A percentile compares a stretch with the other conserved stretches of the same genome.
Conservation (phyloP, 2,113 vertebrate species). For the Cranoglanis bouderius region DNA sequence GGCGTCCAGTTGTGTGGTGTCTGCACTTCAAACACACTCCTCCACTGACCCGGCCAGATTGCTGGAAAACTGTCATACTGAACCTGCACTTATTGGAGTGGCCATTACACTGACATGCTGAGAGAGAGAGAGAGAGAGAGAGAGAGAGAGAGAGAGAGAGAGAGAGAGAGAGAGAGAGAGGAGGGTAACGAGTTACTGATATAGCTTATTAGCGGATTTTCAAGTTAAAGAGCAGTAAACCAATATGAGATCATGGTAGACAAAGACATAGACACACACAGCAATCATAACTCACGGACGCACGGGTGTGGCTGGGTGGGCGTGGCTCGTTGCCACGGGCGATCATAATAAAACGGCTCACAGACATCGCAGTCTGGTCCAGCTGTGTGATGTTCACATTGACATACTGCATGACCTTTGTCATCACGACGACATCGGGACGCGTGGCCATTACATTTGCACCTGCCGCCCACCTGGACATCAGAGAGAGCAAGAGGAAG, state of each 20-base stretch:
- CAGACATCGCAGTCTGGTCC: constrained; percentile 82
- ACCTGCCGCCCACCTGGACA: constrained; percentile 82
- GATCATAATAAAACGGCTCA: constrained; percentile 78
- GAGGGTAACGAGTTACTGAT: not conserved
- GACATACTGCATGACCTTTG: constrained; percentile 69
- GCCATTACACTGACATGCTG: constrained; percentile 85
- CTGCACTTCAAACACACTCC: constrained; percentile 87
- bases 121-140: not conserved
- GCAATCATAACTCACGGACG: constrained; percentile 73
- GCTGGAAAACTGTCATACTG: constrained; percentile 84
- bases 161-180: not conserved
- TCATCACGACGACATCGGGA: constrained; percentile 75
- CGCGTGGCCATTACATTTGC: constrained; percentile 84
- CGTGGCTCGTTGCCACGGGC: constrained; percentile 83
- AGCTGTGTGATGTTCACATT: constrained; percentile 81
- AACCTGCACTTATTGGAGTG: constrained; percentile 87
- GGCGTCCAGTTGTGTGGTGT: constrained; percentile 84
- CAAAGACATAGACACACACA: constrained; percentile 43
- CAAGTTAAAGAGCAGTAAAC: not conserved
- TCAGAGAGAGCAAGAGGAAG: constrained; percentile 72
- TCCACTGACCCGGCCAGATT: constrained; percentile 83
- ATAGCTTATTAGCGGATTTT: not conserved
- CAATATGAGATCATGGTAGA: constrained; percentile 1
- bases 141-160: not conserved
- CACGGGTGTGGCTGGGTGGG: constrained; percentile 82